phyloP scores from a whole-genome alignment of 2,888 invertebrate genomes.

The Smittia sp. region DNA sequence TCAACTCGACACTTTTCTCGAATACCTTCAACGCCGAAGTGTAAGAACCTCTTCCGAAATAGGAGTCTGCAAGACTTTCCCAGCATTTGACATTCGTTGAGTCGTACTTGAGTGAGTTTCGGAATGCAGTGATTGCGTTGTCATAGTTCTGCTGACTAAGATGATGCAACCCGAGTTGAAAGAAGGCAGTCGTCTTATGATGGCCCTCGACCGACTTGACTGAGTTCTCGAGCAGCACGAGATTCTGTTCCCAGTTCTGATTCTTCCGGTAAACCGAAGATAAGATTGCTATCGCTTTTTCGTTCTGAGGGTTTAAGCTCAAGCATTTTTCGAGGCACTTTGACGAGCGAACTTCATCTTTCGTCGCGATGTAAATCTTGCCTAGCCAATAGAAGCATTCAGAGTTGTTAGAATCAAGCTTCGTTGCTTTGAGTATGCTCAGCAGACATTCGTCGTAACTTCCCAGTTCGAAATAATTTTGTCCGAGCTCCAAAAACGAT shows the following conservation, averaged over 20 bases:
- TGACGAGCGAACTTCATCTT: conserved; percentile 70
- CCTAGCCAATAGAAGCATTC: conserved; percentile 75
- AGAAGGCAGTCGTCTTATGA: conserved; percentile 72
- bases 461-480: conserved; percentile 49
- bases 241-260: conserved; percentile 65
- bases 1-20: conserved; percentile 68
- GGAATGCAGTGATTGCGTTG: conserved; percentile 72
- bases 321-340: conserved; percentile 84
- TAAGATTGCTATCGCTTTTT: conserved; percentile 67
- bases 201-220: conserved; percentile 54
- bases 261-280: conserved; percentile 71
- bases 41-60: conserved; percentile 82
- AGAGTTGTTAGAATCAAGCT: conserved; percentile 71
- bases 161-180: conserved; percentile 80
- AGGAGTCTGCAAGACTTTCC: conserved; percentile 89
- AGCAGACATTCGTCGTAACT: conserved; percentile 62
- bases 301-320: conserved; percentile 66
- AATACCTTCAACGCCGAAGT: conserved; percentile 86
- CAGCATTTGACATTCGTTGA: conserved; percentile 71
- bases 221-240: conserved; percentile 59
- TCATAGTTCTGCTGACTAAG: conserved; percentile 69
- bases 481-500: conserved; percentile 52
- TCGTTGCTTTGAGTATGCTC: conserved; percentile 66
- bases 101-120: conserved; percentile 67
- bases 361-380: conserved; percentile 64